Evolutionary conservation across 2,113 vertebrate species (phyloP), one percentile per base, ranked within the genome.

Genomic region (Paramisgurnus dabryanus): DNA sequence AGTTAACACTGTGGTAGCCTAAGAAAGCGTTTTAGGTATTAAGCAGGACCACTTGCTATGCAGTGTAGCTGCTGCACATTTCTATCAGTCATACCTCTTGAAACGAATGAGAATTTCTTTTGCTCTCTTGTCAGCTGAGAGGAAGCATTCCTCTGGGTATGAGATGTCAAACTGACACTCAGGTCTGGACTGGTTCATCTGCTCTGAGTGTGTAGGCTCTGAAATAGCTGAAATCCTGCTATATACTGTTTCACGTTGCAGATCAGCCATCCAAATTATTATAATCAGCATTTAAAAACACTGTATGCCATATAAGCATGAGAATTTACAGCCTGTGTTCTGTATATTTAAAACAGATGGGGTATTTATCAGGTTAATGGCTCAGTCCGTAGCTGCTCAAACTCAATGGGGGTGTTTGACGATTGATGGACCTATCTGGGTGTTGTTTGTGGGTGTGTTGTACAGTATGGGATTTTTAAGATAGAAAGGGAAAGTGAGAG

Each of bases 91-190:
- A 0, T 50, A 64, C 58, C 57, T 63, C 41, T 22, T 18, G 27
- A 63, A 63, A 61, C 4, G 41, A 75, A 27, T 3, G 4, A 75
- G 41, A 34, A 34, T 0, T 5, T 79, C 57, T 80, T 61, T 60
- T 15, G 69, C 73, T 75, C 63, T 78, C 81, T 41, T 83, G 81
- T 90, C 88, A 91, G 86, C 87, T 89, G 78, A 83, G 85, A 87
- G 84, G 79, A 82, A 82, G 82, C 78, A 85, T 85, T 83, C 75
- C 82, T 82, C 83, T 84, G 85, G 84, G 81, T 34, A 63, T 39
- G 13, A 72, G 81, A 50, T 71, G 81, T 80, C 78, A 83, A 69
- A 74, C 65, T 69, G 71, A 76, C 78, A 66, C 67, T 43, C 66
- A 66, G 65, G 82, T 71, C 68, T 76, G 71, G 67, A 80, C 73